Percentiles rank a stretch among this genome's conserved stretches.
phyloP scores from a whole-genome alignment of 2,888 invertebrate species.

The Chrysopilus asiliformis region DNA sequence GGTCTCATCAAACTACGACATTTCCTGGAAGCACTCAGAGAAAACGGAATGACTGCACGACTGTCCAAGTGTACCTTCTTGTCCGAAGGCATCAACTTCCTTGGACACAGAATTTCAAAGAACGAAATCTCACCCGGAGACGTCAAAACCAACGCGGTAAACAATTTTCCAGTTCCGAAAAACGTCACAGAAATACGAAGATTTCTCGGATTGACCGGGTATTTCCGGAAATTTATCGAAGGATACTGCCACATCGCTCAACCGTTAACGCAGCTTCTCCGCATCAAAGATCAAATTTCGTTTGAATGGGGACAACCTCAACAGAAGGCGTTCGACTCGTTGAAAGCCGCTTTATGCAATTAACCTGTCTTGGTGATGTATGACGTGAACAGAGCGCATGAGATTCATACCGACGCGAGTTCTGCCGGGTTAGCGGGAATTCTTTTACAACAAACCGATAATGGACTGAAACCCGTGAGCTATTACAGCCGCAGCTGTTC shows the following conservation, averaged over 20 bases:
- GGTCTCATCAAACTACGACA: too few species aligned
- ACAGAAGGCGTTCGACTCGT: constrained; percentile 17
- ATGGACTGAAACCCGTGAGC: constrained; percentile 19
- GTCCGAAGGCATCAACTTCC: constrained; percentile 17
- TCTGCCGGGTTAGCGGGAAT: too few species aligned
- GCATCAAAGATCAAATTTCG: constrained; percentile 8
- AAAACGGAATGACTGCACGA: constrained; percentile 14
- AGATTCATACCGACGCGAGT: too few species aligned
- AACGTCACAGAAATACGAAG: constrained; percentile 19
- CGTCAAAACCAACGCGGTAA: constrained; percentile 18
- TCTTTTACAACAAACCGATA: constrained; percentile 20
- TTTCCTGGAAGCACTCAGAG: constrained; percentile 16
- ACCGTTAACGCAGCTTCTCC: constrained; percentile 17
- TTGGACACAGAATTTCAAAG: constrained; percentile 19
- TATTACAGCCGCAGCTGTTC: constrained; percentile 24
- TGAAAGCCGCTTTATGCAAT: constrained; percentile 17
- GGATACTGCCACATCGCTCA: constrained; percentile 16
- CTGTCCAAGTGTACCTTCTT: constrained; percentile 19
- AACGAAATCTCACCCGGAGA: constrained; percentile 18
- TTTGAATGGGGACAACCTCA: constrained; percentile 18
- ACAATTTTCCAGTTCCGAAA: constrained; percentile 16
- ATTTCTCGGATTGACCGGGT: constrained; percentile 22
- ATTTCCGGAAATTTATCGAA: constrained; percentile 21
- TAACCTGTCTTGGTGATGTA: constrained; percentile 21
- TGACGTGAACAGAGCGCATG: constrained; percentile 17